phyloP scores from a whole-genome alignment of 30 jellyfish, hydroid and myxozoan species.

The Cassiopea xamachana region DNA sequence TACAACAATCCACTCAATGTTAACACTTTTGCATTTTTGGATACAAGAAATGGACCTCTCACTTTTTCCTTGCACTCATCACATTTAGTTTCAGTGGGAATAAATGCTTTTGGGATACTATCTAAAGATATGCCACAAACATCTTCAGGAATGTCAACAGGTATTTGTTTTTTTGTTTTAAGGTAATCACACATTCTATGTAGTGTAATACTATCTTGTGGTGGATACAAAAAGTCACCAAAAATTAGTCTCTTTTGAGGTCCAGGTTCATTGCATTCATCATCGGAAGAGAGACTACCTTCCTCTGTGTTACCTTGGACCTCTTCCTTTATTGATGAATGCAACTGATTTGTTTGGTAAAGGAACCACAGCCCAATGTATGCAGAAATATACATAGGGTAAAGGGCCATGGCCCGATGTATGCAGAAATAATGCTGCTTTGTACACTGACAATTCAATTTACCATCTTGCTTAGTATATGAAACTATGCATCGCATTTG shows the following conservation, averaged over 20 bases:
- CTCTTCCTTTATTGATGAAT: neutral
- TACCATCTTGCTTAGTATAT: constrained; percentile 6
- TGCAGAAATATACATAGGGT: neutral
- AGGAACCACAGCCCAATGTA: constrained; percentile 35
- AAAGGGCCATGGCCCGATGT: constrained; percentile 9
- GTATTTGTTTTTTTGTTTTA: neutral
- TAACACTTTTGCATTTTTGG: constrained; percentile 13
- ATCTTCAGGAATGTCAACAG: neutral
- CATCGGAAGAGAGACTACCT: neutral
- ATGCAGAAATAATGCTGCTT: constrained; percentile 7
- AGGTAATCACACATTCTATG: neutral
- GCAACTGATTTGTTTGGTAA: constrained; percentile 11
- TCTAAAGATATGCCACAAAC: neutral
- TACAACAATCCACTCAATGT: constrained; percentile 23
- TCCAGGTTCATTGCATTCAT: neutral
- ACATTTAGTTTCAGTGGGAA: neutral
- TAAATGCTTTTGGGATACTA: neutral
- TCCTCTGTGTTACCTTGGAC: neutral
- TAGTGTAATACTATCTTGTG: neutral
- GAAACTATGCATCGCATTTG: constrained; percentile 12
- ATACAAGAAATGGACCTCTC: neutral
- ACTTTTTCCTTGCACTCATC: neutral
- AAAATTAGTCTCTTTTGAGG: neutral
- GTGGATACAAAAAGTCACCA: neutral
- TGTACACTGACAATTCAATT: constrained; percentile 1